Conservation (phyloP, 2,113 vertebrate genomes). For the Manacus vitellinus region DNA sequence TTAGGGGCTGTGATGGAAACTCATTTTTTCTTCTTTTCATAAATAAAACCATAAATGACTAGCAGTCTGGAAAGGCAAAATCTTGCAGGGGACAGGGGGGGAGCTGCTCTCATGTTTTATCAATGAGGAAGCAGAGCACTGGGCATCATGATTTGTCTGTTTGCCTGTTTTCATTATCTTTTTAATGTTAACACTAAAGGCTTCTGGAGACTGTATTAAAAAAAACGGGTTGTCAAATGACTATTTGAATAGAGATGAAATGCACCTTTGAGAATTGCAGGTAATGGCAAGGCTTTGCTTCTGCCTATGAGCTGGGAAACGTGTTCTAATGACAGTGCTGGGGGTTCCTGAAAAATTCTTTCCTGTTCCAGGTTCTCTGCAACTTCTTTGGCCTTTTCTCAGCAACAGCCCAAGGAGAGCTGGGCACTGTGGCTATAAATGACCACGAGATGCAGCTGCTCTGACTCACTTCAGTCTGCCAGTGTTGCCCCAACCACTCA, state of each 20-base stretch:
- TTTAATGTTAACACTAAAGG: constrained; percentile 56
- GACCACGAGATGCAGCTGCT: background rate
- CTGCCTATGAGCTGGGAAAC: background rate
- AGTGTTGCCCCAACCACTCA: background rate
- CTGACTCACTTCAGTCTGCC: background rate
- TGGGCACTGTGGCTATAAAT: background rate
- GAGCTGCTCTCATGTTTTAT: constrained; percentile 28
- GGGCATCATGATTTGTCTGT: constrained; percentile 20
- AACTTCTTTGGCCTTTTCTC: background rate
- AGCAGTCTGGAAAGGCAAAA: constrained; percentile 5
- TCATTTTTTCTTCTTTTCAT: constrained; percentile 45
- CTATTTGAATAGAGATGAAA: constrained; percentile 40
- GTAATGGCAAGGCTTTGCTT: background rate
- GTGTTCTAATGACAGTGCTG: background rate
- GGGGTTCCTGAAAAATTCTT: background rate
- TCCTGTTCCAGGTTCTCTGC: background rate
- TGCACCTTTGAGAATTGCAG: constrained; percentile 24
- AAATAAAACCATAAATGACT: constrained; percentile 54
- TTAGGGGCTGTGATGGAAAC: constrained; percentile 21
- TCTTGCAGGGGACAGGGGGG: background rate
- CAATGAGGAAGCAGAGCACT: constrained; percentile 33
- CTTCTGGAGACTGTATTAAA: constrained; percentile 12
- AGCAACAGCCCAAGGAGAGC: background rate
- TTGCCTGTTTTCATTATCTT: constrained; percentile 57
- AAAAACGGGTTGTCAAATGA: background rate